Base-by-base conservation (phyloP, 2,888 invertebrate genomes). In the Rhagophthalmus giganteus region DNA sequence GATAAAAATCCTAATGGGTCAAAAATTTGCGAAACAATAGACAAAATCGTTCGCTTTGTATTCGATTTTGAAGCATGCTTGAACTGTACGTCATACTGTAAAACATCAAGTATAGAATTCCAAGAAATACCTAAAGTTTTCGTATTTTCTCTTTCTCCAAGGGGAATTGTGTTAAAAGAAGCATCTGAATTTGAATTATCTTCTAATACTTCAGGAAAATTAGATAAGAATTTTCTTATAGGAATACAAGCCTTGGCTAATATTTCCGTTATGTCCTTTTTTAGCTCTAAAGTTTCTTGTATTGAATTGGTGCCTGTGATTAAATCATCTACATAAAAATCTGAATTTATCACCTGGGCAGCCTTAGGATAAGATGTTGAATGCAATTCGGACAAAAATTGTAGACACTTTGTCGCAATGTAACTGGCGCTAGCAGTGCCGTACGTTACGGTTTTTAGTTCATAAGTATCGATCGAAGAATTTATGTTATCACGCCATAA, bases 401-500 rank as follows among this genome's bases (percentile, higher is more conserved):
- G 34, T 12, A 61, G 24, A 12, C 46, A 38, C 28, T 57, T 25
- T 1, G 53, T 55, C 3, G 63, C 57, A 6, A 60, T 12, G 32
- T 41, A 63, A 3, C 60, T 57, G 2, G 59, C 61, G n/a, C 53
- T 37, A 13, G 55, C 52, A 0, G 58, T 61, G 1, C 65, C 64
- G 25, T 62, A 63, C 0, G 63, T 63, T 2, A 63, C n/a, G n/a
- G n/a, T n/a, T n/a, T n/a, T n/a, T n/a, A n/a, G n/a, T n/a, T n/a
- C n/a, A n/a, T n/a, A n/a, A n/a, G n/a, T n/a, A n/a, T n/a, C n/a
- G n/a, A n/a, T n/a, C n/a, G n/a, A n/a, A n/a, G n/a, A n/a, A n/a
- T n/a, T n/a, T n/a, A n/a, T n/a, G n/a, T n/a, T n/a, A n/a, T n/a
- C n/a, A n/a, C n/a, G n/a, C n/a, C n/a, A 66, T 2, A 64, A 16